phyloP scores from a whole-genome alignment of 2,797 vertebrate genomes.

The Spizella passerina region DNA sequence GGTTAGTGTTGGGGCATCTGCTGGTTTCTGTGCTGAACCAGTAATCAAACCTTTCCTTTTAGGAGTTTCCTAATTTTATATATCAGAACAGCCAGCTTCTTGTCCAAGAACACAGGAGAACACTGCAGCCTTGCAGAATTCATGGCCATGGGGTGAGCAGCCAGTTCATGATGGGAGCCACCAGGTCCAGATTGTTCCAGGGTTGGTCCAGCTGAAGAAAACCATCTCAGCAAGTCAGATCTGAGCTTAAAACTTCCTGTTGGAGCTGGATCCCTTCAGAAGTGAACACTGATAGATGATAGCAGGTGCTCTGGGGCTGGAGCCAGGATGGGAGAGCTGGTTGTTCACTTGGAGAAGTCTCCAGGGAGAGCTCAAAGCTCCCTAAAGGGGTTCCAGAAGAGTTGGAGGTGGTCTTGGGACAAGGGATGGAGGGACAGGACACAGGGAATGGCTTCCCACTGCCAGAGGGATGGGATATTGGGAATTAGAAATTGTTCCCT shows the following conservation, averaged over 20 bases:
- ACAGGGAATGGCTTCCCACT: not conserved
- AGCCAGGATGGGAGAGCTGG: not conserved
- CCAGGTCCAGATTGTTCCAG: not conserved
- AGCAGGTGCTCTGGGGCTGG: not conserved
- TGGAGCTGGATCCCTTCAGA: not conserved
- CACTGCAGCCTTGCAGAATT: not conserved
- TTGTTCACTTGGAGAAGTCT: not conserved
- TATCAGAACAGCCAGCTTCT: not conserved
- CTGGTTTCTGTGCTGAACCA: not conserved
- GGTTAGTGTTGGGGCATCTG: not conserved
- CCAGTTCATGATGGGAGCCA: not conserved
- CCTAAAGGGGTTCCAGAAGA: not conserved
- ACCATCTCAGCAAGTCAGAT: not conserved
- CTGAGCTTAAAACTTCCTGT: fast-evolving
- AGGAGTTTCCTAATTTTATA: not conserved
- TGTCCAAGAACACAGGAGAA: fast-evolving
- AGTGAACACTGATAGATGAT: not conserved
- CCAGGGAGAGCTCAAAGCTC: not conserved
- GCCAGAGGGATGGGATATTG: too few species aligned
- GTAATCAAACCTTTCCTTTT: not conserved
- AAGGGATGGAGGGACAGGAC: fast-evolving
- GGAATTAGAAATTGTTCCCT: fast-evolving
- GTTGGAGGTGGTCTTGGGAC: not conserved
- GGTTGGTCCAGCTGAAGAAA: not conserved
- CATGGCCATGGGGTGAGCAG: not conserved